Conservation (phyloP, 2,113 vertebrate species). For the Tringa solitaria region DNA sequence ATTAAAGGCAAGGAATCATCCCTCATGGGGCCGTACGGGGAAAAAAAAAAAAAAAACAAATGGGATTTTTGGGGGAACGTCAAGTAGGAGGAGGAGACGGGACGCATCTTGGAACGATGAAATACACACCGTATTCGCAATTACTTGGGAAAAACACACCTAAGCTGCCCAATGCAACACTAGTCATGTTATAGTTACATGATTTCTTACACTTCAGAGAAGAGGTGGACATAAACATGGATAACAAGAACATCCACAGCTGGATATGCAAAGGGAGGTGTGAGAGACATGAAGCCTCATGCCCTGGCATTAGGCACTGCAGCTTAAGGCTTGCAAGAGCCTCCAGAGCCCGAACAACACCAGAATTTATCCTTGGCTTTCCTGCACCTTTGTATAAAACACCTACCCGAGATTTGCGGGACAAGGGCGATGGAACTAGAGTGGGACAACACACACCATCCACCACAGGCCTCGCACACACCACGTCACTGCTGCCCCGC, state of each 20-base stretch:
- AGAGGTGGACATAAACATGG: not conserved
- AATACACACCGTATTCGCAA: fast-evolving
- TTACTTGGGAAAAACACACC: not conserved
- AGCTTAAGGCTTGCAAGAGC: not conserved
- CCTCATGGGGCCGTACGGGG: not conserved
- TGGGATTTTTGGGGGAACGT: not conserved
- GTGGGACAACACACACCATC: fast-evolving
- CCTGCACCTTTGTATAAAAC: not conserved
- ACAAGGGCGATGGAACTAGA: fast-evolving
- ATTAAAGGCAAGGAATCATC: not conserved
- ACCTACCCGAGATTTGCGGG: not conserved
- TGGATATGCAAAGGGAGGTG: not conserved
- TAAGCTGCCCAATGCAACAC: not conserved
- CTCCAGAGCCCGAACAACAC: not conserved
- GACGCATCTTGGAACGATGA: fast-evolving
- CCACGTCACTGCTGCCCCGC: not conserved
- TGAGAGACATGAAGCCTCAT: not conserved
- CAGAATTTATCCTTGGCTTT: not conserved
- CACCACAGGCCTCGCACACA: not conserved
- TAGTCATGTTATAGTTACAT: fast-evolving
- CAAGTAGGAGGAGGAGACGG: not conserved
- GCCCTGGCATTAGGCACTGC: not conserved
- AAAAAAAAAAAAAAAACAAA: not conserved
- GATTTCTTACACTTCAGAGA: not conserved
- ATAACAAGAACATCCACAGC: not conserved